These are phyloP conservation scores for Abrostola tripartita DNA, from an alignment of 2,888 invertebrate species.

Conservation along the genomic window DNA sequence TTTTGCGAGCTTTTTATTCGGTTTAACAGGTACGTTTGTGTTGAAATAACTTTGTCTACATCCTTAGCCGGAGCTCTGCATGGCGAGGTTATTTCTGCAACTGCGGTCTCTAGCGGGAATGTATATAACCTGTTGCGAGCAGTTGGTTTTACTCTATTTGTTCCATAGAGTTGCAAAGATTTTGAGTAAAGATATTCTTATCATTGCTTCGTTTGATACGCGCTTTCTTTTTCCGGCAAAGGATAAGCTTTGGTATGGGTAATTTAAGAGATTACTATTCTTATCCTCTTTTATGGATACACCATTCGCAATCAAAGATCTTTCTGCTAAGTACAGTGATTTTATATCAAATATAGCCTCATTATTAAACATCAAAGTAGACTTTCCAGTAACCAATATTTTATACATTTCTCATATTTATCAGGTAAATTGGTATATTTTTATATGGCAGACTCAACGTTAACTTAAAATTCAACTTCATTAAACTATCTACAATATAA, in stretches of 20 bases:
- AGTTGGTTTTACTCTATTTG: slow-evolving; percentile 20
- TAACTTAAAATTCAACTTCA: no score
- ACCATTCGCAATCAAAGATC: background rate
- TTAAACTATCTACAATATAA: background rate
- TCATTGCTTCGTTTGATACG: background rate
- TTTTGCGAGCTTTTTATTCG: slow-evolving; percentile 41
- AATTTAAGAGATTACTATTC: background rate
- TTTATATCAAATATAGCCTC: no score
- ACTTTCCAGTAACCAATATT: no score
- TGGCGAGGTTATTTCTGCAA: slow-evolving; percentile 37
- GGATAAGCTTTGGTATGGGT: background rate
- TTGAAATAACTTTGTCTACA: slow-evolving; percentile 39
- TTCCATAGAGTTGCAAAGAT: slow-evolving; percentile 19
- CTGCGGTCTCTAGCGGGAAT: slow-evolving; percentile 42
- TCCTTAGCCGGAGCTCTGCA: slow-evolving; percentile 29
- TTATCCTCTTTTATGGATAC: background rate
- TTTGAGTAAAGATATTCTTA: slow-evolving; percentile 2
- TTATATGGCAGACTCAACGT: no score
- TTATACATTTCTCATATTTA: no score
- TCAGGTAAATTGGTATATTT: no score
- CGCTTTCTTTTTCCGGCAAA: background rate
- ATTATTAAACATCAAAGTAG: no score
- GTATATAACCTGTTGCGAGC: slow-evolving; percentile 46
- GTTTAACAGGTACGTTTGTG: slow-evolving; percentile 35
- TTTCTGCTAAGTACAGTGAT: no score